Percentiles rank a stretch among this genome's conserved stretches.
These are phyloP conservation scores for Perognathus longimembris DNA, from an alignment of 2,113 vertebrate genomes.

Conservation along the genomic window DNA sequence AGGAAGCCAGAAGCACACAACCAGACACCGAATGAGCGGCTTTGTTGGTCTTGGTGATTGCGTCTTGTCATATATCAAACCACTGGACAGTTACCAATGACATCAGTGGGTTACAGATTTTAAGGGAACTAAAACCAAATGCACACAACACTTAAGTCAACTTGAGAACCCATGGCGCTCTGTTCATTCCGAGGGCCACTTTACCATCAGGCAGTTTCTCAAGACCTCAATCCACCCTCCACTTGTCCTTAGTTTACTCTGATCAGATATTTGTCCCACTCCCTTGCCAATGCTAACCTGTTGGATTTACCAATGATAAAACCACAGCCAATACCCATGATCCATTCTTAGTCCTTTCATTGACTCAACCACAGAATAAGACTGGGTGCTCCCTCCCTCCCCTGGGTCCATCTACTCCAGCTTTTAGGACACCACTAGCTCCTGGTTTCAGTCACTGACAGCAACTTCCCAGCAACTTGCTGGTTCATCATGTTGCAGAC, in stretches of 20 bases:
- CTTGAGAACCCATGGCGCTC: background rate
- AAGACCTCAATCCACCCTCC: background rate
- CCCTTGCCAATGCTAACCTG: background rate
- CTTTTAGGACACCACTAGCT: background rate
- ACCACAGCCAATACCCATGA: background rate
- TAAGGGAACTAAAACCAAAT: constrained; percentile 11
- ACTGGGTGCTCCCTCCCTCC: rapidly evolving
- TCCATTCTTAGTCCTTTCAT: background rate
- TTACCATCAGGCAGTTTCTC: rapidly evolving
- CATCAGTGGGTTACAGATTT: background rate
- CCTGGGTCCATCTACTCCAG: background rate
- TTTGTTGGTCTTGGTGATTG: background rate
- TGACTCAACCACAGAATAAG: rapidly evolving
- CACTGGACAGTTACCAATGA: background rate
- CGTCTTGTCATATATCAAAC: constrained; percentile 5
- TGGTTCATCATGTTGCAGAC: background rate
- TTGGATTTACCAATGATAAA: background rate
- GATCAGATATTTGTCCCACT: background rate
- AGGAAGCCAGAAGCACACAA: background rate
- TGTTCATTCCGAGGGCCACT: background rate
- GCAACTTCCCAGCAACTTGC: background rate
- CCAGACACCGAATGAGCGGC: background rate
- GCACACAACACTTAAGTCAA: background rate
- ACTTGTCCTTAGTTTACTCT: background rate
- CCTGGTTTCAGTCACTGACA: background rate